Evolutionary conservation across 2,113 vertebrate genomes (phyloP).

Genomic region (Prochilodus magdalenae): DNA sequence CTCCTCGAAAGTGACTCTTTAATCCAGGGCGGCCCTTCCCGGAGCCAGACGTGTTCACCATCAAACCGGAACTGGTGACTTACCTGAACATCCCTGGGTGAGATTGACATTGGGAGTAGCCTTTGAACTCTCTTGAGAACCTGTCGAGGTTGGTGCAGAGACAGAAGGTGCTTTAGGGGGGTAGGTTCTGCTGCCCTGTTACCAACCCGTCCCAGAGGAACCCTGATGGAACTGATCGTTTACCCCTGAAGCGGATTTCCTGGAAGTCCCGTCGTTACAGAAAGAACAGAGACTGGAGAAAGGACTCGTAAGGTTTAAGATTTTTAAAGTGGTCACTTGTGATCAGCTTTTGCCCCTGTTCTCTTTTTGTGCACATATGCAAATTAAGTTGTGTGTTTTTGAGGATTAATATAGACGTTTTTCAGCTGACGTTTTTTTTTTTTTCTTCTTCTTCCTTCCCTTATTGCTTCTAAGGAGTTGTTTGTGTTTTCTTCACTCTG

Average conservation of each 20-base stretch:
- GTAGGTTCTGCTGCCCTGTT: background rate
- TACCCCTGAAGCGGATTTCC: too few species aligned
- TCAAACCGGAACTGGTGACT: background rate
- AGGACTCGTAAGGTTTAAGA: background rate
- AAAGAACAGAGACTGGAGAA: too few species aligned
- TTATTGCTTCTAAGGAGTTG: background rate
- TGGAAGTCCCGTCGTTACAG: too few species aligned
- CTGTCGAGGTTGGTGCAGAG: background rate
- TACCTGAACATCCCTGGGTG: background rate
- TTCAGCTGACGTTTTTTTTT: too few species aligned
- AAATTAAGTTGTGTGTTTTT: too few species aligned
- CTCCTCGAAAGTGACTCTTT: constrained; percentile 49
- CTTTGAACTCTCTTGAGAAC: background rate
- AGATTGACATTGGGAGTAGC: background rate
- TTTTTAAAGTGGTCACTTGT: background rate
- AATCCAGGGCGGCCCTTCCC: background rate
- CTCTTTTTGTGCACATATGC: too few species aligned
- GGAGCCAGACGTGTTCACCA: background rate
- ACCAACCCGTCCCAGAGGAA: too few species aligned
- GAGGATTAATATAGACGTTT: too few species aligned
- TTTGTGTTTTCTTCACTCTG: background rate
- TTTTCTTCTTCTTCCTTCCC: background rate
- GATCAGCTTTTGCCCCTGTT: background rate
- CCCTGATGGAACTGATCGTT: too few species aligned
- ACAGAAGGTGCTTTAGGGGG: background rate